Conservation (phyloP, 2,888 invertebrate species). For the Nebria brevicollis region DNA sequence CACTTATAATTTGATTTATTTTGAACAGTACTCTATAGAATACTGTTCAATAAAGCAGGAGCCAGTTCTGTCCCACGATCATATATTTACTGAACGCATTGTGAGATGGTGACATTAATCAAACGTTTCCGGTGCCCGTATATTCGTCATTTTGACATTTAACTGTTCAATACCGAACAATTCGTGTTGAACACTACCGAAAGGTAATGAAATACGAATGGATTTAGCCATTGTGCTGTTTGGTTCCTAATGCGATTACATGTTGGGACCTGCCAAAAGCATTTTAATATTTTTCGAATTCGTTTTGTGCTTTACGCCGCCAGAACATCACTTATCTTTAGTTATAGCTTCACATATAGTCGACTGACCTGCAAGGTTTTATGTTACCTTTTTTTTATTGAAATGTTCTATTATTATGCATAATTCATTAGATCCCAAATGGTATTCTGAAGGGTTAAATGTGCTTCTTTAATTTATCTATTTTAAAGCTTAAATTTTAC, state of each 20-base stretch:
- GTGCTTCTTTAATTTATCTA: background rate
- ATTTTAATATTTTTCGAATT: background rate
- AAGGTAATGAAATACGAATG: constrained; percentile 3
- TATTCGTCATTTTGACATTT: constrained; percentile 42
- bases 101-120: constrained; percentile 36
- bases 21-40: background rate
- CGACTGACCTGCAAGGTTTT: background rate
- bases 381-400: background rate
- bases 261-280: background rate
- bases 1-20: background rate
- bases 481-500: background rate
- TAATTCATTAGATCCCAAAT: constrained; percentile 6
- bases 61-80: background rate
- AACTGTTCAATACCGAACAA: constrained; percentile 21
- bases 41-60: background rate
- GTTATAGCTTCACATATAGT: background rate
- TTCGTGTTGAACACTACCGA: background rate
- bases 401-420: constrained; percentile 8
- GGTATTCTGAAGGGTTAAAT: background rate
- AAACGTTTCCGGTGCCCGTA: constrained; percentile 39
- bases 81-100: constrained; percentile 19
- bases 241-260: background rate
- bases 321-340: constrained; percentile 3
- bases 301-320: background rate
- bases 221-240: background rate